These are phyloP conservation scores for Sebastes alutus DNA, from an alignment of 2,797 vertebrate species.

Conservation along the genomic window DNA sequence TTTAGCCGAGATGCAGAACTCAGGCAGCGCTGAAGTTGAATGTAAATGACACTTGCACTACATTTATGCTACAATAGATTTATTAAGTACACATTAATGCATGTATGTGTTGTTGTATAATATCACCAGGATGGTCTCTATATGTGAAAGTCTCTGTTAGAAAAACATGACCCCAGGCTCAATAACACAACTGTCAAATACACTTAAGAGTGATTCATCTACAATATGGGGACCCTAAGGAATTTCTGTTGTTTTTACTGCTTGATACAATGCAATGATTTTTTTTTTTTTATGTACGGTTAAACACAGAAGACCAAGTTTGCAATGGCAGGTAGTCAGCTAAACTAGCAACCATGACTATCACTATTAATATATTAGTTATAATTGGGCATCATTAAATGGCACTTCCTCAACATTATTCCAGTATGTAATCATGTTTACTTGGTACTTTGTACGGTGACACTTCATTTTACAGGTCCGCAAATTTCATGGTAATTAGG, in stretches of 20 bases:
- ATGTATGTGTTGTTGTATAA: slow-evolving; percentile 12
- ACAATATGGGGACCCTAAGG: not conserved
- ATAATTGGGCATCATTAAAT: not conserved
- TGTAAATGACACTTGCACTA: slow-evolving; percentile 34
- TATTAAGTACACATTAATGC: slow-evolving; percentile 26
- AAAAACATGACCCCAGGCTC: not conserved
- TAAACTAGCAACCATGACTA: not conserved
- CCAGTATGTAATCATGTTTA: not conserved
- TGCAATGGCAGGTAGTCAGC: not conserved
- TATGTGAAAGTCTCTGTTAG: not conserved
- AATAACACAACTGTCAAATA: slow-evolving; percentile 22
- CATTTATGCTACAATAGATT: slow-evolving; percentile 54
- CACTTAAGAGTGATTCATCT: slow-evolving; percentile 8
- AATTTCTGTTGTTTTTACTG: not conserved
- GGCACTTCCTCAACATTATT: not conserved
- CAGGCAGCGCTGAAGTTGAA: slow-evolving; percentile 38
- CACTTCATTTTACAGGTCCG: no score
- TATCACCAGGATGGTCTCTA: not conserved
- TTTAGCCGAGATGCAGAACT: slow-evolving; percentile 57
- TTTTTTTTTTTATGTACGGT: not conserved
- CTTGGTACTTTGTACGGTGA: not conserved
- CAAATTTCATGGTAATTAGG: no score
- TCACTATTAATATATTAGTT: not conserved
- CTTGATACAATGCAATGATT: not conserved
- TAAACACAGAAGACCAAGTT: not conserved